Conservation (phyloP, 2,888 invertebrate species). For the Listrodromus nycthemerus region DNA sequence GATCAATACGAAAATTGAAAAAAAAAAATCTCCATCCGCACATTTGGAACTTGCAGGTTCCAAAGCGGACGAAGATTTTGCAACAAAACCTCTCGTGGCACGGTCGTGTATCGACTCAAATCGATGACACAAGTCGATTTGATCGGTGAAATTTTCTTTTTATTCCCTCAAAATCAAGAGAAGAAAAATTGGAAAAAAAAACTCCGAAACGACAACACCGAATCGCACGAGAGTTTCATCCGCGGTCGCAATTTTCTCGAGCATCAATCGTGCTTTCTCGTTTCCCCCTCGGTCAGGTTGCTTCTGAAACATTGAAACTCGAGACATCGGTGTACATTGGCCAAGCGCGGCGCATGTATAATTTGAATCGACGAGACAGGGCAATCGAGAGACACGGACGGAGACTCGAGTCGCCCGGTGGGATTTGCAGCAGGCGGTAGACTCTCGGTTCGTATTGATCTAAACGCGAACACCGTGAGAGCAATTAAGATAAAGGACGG, state of each 20-base stretch:
- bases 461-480: conserved; percentile 82
- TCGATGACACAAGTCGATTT: too few species aligned
- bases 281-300: neutral
- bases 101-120: too few species aligned
- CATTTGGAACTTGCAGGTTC: too few species aligned
- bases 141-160: neutral
- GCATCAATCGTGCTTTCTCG: neutral
- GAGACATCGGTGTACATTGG: conserved; percentile 16
- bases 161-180: neutral
- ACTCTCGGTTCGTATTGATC: conserved; percentile 80
- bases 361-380: conserved; percentile 76
- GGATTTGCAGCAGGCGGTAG: conserved; percentile 68
- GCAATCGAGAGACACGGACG: conserved; percentile 14
- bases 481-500: conserved; percentile 84
- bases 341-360: conserved; percentile 73
- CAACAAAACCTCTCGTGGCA: too few species aligned
- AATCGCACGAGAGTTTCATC: neutral
- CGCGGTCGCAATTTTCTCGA: neutral
- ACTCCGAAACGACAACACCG: neutral
- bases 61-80: too few species aligned
- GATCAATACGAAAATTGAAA: neutral
- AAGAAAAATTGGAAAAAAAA: neutral
- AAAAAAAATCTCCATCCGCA: neutral
- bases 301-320: conserved; percentile 22
- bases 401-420: conserved; percentile 35